Percentiles rank a stretch among this genome's conserved stretches.
Evolutionary conservation across 2,888 invertebrate genomes (phyloP).

Genomic region (Troides helena): DNA sequence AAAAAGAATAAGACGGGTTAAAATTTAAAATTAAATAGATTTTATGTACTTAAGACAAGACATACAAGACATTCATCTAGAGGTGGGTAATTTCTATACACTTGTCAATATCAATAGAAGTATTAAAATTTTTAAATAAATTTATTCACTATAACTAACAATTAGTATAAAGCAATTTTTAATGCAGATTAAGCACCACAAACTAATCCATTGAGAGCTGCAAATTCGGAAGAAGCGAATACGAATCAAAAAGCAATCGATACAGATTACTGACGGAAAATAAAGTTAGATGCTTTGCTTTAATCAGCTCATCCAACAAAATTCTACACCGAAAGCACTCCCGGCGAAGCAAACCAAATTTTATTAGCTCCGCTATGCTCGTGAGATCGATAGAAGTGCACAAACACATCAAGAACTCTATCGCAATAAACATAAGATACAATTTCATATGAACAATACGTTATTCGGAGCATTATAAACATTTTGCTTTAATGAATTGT

Average conservation of each 20-base stretch:
- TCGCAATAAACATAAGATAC: neutral
- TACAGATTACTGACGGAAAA: slow-evolving; percentile 6
- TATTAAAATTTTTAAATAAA: no score
- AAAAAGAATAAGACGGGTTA: no score
- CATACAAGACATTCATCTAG: no score
- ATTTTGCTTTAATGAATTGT: slow-evolving; percentile 21
- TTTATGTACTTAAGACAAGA: no score
- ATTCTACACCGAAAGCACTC: slow-evolving; percentile 16
- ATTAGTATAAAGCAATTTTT: no score
- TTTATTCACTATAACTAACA: no score
- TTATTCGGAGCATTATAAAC: slow-evolving; percentile 14
- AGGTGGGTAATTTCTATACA: no score
- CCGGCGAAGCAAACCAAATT: slow-evolving; percentile 19
- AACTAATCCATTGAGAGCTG: no score
- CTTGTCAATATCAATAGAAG: no score
- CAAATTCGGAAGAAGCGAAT: no score
- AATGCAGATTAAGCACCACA: no score
- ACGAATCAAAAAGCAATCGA: neutral
- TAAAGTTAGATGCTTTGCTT: slow-evolving; percentile 6
- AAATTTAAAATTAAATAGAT: no score
- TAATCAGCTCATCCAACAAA: slow-evolving; percentile 15
- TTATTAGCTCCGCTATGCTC: slow-evolving; percentile 11
- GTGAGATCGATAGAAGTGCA: neutral
- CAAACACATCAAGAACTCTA: slow-evolving; percentile 3
- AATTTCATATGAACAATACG: neutral